Conservation (phyloP, 2,113 vertebrate species). For the Phainopepla nitens region DNA sequence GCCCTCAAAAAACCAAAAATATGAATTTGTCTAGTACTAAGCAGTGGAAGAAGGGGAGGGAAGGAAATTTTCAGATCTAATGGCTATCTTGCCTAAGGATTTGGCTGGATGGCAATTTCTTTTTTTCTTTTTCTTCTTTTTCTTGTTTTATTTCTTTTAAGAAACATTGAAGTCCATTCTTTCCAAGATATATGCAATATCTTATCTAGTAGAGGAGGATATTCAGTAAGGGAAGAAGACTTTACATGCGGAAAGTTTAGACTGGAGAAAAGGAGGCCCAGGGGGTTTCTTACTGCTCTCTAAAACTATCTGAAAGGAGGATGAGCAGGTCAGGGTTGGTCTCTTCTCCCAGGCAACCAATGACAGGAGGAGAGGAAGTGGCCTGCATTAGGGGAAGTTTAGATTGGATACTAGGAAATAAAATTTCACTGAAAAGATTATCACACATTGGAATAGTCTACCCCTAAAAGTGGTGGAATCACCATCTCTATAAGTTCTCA, state of each 20-base stretch:
- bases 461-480: no score
- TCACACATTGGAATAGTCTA: background rate
- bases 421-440: background rate
- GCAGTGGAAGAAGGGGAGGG: background rate
- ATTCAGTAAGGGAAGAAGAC: background rate
- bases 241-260: background rate
- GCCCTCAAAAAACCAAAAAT: background rate
- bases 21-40: background rate
- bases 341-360: background rate
- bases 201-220: background rate
- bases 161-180: background rate
- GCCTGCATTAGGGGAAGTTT: background rate
- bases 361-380: background rate
- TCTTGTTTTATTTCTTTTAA: background rate
- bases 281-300: background rate
- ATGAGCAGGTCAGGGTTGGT: no score
- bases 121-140: background rate
- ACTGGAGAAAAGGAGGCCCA: background rate
- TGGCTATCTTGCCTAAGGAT: background rate
- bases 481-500: background rate
- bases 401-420: background rate
- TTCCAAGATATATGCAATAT: background rate
- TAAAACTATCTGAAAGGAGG: background rate
- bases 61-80: background rate
- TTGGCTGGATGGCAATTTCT: rapidly evolving